Base-by-base conservation (phyloP, 2,113 vertebrate genomes). In the Butorides virescens region DNA sequence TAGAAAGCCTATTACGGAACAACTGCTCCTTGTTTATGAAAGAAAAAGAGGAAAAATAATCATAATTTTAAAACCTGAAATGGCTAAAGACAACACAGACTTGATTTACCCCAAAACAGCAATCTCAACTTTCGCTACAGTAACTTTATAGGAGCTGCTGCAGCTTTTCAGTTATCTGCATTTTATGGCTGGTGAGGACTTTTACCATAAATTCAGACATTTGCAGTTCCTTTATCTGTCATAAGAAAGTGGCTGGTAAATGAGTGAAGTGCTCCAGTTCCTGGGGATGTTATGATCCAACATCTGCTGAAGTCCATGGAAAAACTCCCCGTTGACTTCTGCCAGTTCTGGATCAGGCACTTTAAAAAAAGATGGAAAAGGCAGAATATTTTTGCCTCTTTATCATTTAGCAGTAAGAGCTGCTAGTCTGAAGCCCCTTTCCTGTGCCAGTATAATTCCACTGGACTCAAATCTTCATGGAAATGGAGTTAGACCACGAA, bases 1-100 rank as follows among this genome's bases (percentile, higher is more conserved):
- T 90, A 95, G 88, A 91, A 97, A 97, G 76, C 84, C 94, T 97
- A 87, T 96, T 97, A 82, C 30, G 77, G 84, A 97, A 39, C 87
- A 97, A 92, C 47, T 93, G 82, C 88, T 93, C 95, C 95, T 91
- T 87, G 94, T 97, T 98, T 98, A 91, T 96, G 96, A 90, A 97
- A 88, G 88, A 79, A 96, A 97, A 97, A 95, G 72, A 87, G 78
- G 72, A 89, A 97, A 97, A 93, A 86, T 93, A 90, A 36, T 71
- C 55, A 53, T 95, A 92, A 96, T 97, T 98, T 94, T 89, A 52
- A 75, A 91, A 62, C 79, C 72, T 92, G 52, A 73, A 96, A 97
- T 96, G 73, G 86, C 79, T 97, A 93, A 96, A 95, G 91, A 87
- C 81, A 97, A 97, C 91, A 96, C 55, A 84, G 95, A 95, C 62